These are phyloP conservation scores for Flabesymbios commensalis DNA, from an alignment of 2,888 invertebrate genomes.

Conservation along the genomic window DNA sequence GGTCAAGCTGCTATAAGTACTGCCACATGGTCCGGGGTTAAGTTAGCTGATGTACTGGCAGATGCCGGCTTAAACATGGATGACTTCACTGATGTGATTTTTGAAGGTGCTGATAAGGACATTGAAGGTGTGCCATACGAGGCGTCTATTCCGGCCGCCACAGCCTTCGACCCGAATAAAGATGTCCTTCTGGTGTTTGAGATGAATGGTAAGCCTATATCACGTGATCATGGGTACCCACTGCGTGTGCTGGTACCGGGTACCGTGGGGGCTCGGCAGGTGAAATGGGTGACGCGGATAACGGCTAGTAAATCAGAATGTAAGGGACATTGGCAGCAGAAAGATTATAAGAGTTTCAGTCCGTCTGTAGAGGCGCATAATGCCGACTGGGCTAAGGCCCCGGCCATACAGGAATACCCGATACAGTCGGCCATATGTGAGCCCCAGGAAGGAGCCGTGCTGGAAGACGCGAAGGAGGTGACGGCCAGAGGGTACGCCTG, in stretches of 20 bases:
- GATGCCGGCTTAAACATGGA: constrained; percentile 59
- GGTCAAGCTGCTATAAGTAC: constrained; percentile 89
- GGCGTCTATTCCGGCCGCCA: constrained; percentile 80
- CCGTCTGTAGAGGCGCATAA: constrained; percentile 78
- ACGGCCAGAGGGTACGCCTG: constrained; percentile 64
- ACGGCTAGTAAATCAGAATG: constrained; percentile 82
- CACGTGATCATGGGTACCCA: constrained; percentile 90
- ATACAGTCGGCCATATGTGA: constrained; percentile 91
- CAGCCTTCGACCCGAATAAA: constrained; percentile 66
- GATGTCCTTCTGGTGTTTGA: constrained; percentile 88
- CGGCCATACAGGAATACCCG: constrained; percentile 81
- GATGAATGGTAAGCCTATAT: constrained; percentile 88
- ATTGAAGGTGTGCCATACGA: constrained; percentile 84
- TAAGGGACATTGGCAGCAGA: constrained; percentile 91
- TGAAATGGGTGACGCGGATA: constrained; percentile 91
- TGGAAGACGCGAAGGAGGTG: constrained; percentile 48
- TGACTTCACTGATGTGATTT: constrained; percentile 59
- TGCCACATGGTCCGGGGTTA: constrained; percentile 66
- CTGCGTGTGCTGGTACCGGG: constrained; percentile 89
- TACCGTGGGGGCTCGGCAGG: constrained; percentile 89
- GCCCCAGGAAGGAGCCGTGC: constrained; percentile 68
- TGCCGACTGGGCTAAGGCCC: constrained; percentile 79
- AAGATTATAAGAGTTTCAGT: constrained; percentile 80
- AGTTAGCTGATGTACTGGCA: constrained; percentile 59
- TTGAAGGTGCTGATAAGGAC: constrained; percentile 75